Percentiles rank a stretch among this genome's conserved stretches.
phyloP scores from a whole-genome alignment of 2,113 vertebrate species.

The Trematocara stigmaticum region DNA sequence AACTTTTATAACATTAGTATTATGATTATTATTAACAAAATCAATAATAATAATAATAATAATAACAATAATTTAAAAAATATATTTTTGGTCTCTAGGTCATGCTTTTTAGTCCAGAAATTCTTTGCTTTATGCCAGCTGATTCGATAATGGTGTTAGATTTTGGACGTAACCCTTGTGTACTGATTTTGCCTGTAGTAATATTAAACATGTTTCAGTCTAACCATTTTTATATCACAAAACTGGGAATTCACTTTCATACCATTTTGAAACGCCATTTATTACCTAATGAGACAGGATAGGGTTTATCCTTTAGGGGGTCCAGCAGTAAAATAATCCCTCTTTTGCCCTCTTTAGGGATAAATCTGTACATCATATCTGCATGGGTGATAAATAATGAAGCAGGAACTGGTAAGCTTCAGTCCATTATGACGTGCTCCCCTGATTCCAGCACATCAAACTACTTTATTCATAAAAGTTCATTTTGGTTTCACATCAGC shows the following conservation, averaged over 20 bases:
- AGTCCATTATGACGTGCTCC: not conserved
- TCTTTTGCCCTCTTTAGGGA: not conserved
- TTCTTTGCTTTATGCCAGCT: not conserved
- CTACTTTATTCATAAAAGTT: not conserved
- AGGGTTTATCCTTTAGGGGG: not conserved
- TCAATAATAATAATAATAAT: no score
- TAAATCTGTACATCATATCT: not conserved
- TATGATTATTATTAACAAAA: not conserved
- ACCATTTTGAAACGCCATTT: not conserved
- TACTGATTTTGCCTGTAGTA: not conserved
- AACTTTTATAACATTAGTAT: not conserved
- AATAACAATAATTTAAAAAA: no score
- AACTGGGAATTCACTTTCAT: not conserved
- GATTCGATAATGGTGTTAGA: not conserved
- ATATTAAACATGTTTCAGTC: not conserved
- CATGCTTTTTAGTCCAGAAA: not conserved
- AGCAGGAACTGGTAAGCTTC: not conserved
- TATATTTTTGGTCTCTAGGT: no score
- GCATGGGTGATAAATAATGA: not conserved
- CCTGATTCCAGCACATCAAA: not conserved
- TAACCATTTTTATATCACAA: not conserved
- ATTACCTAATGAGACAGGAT: not conserved
- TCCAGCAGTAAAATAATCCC: not conserved
- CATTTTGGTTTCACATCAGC: not conserved
- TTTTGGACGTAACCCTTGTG: not conserved